These are phyloP conservation scores for Sanderia malayensis DNA, from an alignment of 30 jellyfish, hydroid and myxozoan genomes.

Conservation along the genomic window DNA sequence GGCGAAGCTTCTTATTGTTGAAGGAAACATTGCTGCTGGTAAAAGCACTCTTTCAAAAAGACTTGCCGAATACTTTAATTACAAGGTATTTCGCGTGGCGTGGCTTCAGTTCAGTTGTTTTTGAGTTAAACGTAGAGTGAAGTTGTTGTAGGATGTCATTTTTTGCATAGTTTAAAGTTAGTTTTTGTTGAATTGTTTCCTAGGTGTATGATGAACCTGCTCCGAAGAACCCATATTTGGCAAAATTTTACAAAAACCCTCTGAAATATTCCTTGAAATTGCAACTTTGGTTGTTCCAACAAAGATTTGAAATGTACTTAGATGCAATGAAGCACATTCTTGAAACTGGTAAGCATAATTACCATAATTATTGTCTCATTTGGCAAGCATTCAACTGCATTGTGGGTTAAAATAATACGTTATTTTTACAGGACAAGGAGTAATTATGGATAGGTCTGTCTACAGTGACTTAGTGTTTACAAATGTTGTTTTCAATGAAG, in stretches of 20 bases:
- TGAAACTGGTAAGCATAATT: constrained; percentile 24
- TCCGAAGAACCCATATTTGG: constrained; percentile 62
- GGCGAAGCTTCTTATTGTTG: constrained; percentile 42
- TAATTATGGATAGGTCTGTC: constrained; percentile 55
- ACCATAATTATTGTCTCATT: neutral
- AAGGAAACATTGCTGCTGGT: constrained; percentile 64
- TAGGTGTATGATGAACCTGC: constrained; percentile 69
- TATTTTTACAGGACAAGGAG: constrained; percentile 49
- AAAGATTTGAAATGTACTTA: constrained; percentile 40
- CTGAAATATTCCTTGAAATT: constrained; percentile 53
- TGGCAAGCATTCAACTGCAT: constrained; percentile 1
- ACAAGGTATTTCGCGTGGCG: constrained; percentile 6
- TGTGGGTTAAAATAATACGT: neutral
- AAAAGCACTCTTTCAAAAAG: constrained; percentile 52
- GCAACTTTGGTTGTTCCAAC: constrained; percentile 67
- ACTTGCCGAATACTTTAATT: constrained; percentile 46
- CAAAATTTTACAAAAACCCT: constrained; percentile 64
- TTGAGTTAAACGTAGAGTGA: neutral
- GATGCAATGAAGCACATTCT: constrained; percentile 50
- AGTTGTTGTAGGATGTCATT: neutral
- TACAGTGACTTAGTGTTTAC: constrained; percentile 64
- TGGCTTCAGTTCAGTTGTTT: neutral
- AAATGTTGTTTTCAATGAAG: constrained; percentile 50
- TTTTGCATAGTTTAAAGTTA: no score
- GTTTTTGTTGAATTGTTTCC: no score